These are phyloP conservation scores for Pseudeuparius sepicola DNA, from an alignment of 2,888 invertebrate genomes.

Conservation along the genomic window DNA sequence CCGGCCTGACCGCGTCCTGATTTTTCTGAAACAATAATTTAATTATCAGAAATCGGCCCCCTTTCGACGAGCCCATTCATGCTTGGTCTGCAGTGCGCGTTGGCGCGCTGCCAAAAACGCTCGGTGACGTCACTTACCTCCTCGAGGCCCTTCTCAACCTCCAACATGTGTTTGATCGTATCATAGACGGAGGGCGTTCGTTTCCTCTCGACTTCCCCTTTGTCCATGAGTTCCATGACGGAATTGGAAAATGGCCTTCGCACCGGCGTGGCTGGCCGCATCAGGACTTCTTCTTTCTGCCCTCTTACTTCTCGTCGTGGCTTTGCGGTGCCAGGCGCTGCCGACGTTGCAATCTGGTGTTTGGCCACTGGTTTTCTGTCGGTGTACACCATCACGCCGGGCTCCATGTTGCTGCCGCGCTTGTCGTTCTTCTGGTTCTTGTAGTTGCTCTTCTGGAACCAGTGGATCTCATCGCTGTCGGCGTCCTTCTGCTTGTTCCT, in stretches of 20 bases:
- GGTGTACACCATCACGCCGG: conserved; percentile 24
- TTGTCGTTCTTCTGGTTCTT: conserved; percentile 22
- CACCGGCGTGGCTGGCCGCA: conserved; percentile 48
- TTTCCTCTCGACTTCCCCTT: conserved; percentile 27
- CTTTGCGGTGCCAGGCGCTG: conserved; percentile 22
- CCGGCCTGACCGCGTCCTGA: conserved; percentile 30
- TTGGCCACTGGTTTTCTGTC: conserved; percentile 37
- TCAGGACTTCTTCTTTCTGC: conserved; percentile 55
- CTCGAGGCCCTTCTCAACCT: conserved; percentile 44
- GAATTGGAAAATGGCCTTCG: conserved; percentile 45
- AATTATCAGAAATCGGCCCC: conserved; percentile 1
- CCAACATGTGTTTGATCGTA: conserved; percentile 46
- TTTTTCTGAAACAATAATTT: conserved; percentile 32
- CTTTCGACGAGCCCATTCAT: no score
- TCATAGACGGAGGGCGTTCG: conserved; percentile 44
- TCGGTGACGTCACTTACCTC: conserved; percentile 43
- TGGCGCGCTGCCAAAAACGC: no score
- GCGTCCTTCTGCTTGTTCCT: conserved; percentile 17
- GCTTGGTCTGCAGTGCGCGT: no score
- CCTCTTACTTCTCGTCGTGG: conserved; percentile 35
- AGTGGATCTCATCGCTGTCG: conserved; percentile 24
- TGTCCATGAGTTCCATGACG: conserved; percentile 42
- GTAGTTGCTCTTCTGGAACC: conserved; percentile 24
- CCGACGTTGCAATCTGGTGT: conserved; percentile 23
- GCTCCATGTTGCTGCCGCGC: conserved; percentile 11